phyloP scores from a whole-genome alignment of 2,797 vertebrate genomes.

The Premnoplex brunnescens region DNA sequence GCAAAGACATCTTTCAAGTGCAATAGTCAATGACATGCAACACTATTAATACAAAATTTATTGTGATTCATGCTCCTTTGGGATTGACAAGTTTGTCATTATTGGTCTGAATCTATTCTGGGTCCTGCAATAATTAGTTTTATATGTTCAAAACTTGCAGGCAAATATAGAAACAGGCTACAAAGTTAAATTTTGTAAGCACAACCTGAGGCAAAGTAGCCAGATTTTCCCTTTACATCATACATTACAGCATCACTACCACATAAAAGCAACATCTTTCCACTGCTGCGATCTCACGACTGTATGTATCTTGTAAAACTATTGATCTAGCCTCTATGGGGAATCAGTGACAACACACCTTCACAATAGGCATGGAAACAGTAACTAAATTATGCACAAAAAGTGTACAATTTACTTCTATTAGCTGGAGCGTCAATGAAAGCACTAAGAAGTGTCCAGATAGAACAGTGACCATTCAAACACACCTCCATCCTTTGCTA shows the following conservation, averaged over 20 bases:
- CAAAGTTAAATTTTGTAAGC: neutral
- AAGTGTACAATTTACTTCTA: neutral
- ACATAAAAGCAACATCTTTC: neutral
- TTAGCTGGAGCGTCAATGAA: neutral
- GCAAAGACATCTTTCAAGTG: neutral
- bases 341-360: neutral
- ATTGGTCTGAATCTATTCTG: neutral
- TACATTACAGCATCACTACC: neutral
- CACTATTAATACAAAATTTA: neutral
- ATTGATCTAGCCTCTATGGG: neutral
- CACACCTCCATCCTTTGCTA: neutral
- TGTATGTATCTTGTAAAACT: neutral
- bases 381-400: neutral
- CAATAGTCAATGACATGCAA: neutral
- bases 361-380: neutral
- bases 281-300: neutral
- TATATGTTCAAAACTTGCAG: neutral
- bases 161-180: neutral
- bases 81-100: neutral
- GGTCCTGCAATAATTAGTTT: neutral
- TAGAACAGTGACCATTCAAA: neutral
- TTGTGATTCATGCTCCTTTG: neutral
- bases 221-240: neutral
- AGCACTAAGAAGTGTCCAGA: accelerated
- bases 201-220: neutral